Base-by-base conservation (phyloP, 2,888 invertebrate species). In the Cloeon dipterum region DNA sequence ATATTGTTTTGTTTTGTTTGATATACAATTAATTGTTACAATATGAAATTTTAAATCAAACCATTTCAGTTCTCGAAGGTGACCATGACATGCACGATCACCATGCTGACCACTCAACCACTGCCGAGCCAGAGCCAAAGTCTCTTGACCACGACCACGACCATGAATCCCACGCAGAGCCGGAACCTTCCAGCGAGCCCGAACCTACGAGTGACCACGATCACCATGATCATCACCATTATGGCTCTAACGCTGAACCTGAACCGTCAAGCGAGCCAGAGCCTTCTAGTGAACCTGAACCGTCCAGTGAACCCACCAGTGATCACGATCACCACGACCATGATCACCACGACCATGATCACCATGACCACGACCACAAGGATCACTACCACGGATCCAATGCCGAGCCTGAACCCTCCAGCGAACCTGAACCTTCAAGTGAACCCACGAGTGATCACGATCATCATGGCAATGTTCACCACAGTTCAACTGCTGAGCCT, bases 401-500 rank as follows among this genome's bases (percentile, higher is more conserved):
- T 38, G 42, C 46, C 26, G 41, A 46, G 20, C 43, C 43, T 36
- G 43, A 46, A 42, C 26, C 47, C 23, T 38, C 43, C 20, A 18
- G 40, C 20, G 44, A 46, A 38, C 42, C 49, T 18, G 44, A 44
- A 39, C 42, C n/a, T n/a, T n/a, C n/a, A n/a, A n/a, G n/a, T n/a
- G n/a, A n/a, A n/a, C n/a, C n/a, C n/a, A n/a, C n/a, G n/a, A n/a
- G n/a, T n/a, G n/a, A n/a, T n/a, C n/a, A n/a, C n/a, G n/a, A n/a
- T n/a, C 41, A 41, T 54, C 2, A 50, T 48, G 41, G 46, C 48
- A 32, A 40, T 51, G 5, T 49, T n/a, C n/a, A n/a, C n/a, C 52
- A n/a, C n/a, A n/a, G n/a, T n/a, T n/a, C n/a, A n/a, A 39, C 45
- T 10, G 40, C 43, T 5, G 42, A 40, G 39, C 39, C 47, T 2